Conservation (phyloP, 2,888 invertebrate species). For the Nebria brevicollis region DNA sequence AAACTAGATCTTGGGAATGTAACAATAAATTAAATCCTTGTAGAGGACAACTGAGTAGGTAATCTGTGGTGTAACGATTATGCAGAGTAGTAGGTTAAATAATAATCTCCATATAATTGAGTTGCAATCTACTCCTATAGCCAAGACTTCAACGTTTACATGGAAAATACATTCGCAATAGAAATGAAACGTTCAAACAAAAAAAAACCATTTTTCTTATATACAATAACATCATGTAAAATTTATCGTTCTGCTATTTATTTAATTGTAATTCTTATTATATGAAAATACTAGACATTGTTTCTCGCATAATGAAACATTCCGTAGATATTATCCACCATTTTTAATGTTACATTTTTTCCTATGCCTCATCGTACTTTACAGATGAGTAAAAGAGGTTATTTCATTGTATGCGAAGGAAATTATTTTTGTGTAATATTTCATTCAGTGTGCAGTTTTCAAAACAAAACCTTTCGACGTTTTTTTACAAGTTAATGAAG, state of each 20-base stretch:
- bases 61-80: slow-evolving; percentile 7
- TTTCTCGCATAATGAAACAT: slow-evolving; percentile 42
- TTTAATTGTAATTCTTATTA: background rate
- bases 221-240: background rate
- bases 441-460: slow-evolving; percentile 36
- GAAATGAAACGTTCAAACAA: background rate
- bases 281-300: slow-evolving; percentile 23
- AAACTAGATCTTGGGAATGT: slow-evolving; percentile 1
- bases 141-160: background rate
- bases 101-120: background rate
- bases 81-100: background rate
- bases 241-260: background rate
- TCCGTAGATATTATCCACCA: slow-evolving; percentile 39
- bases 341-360: slow-evolving; percentile 26
- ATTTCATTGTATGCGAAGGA: slow-evolving; percentile 23
- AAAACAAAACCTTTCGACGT: slow-evolving; percentile 35
- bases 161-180: background rate
- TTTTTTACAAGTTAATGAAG: slow-evolving; percentile 39
- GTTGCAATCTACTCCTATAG: background rate
- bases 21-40: slow-evolving; percentile 4
- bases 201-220: background rate
- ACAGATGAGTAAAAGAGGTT: slow-evolving; percentile 28
- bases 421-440: slow-evolving; percentile 41
- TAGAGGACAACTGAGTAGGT: background rate
- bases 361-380: background rate